phyloP scores from a whole-genome alignment of 2,113 vertebrate genomes.

The Brachyhypopomus gauderio region DNA sequence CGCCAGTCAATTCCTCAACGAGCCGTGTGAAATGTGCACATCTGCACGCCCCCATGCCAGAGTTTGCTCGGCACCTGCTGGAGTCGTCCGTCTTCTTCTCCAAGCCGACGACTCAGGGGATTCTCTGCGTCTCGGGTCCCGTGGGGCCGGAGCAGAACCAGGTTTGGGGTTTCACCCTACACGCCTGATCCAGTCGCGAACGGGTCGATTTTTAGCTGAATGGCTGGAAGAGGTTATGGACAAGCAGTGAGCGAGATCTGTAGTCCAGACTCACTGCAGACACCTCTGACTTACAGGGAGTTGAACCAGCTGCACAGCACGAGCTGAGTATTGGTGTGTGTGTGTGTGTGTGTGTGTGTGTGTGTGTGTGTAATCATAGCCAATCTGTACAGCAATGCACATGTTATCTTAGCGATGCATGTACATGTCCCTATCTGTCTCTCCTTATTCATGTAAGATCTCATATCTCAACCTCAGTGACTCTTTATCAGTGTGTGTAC shows the following conservation, averaged over 20 bases:
- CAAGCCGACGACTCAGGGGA: background rate
- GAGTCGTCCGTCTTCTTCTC: background rate
- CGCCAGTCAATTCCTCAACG: slow-evolving; percentile 24
- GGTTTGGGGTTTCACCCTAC: background rate
- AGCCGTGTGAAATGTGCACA: background rate
- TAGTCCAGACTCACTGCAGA: no score
- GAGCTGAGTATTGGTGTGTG: background rate
- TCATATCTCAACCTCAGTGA: background rate
- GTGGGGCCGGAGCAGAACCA: background rate
- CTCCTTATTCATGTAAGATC: background rate
- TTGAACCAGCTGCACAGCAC: background rate
- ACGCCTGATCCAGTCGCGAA: background rate
- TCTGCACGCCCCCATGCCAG: background rate
- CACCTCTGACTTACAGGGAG: background rate
- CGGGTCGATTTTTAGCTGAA: background rate
- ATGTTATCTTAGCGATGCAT: background rate
- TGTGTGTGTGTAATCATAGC: background rate
- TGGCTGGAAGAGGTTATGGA: no score
- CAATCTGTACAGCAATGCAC: background rate
- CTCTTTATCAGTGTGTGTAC: background rate
- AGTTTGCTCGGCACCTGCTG: background rate
- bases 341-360: background rate
- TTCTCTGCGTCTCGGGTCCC: background rate
- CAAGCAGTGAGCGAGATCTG: no score
- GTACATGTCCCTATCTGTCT: background rate